Percentiles rank a stretch among this genome's conserved stretches.
These are phyloP conservation scores for Manacus vitellinus DNA, from an alignment of 2,113 vertebrate species.

Conservation along the genomic window DNA sequence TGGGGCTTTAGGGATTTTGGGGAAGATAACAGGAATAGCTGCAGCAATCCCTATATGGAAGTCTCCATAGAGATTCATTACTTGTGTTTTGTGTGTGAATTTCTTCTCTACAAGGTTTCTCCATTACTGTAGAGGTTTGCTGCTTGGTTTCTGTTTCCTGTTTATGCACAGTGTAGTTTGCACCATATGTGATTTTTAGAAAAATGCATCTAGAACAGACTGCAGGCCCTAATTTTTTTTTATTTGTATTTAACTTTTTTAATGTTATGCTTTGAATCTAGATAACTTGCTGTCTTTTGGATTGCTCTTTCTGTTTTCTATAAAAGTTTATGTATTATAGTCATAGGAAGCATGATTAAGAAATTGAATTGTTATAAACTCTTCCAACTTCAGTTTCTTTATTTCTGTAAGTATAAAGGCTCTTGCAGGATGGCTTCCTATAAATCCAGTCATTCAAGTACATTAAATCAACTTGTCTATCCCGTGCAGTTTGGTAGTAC, in stretches of 20 bases:
- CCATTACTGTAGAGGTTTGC: neutral
- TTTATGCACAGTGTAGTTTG: neutral
- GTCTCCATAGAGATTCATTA: neutral
- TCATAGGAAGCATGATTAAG: neutral
- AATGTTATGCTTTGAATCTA: neutral
- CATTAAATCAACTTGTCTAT: neutral
- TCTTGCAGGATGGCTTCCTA: neutral
- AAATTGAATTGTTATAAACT: neutral
- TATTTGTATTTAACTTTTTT: neutral
- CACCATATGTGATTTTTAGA: neutral
- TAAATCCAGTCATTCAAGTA: neutral
- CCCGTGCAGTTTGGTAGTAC: neutral
- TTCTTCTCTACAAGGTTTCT: neutral
- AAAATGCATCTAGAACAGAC: neutral
- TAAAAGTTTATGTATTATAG: neutral
- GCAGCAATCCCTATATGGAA: neutral
- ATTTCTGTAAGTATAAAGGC: neutral
- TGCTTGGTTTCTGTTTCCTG: neutral
- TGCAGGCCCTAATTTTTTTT: neutral
- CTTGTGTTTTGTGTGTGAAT: neutral
- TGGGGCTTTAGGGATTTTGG: neutral
- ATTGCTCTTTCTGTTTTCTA: neutral
- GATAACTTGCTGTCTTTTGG: neutral
- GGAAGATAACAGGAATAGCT: neutral
- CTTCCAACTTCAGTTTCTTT: neutral